Conservation (phyloP, 1,140 invertebrate species). For the Drosophila athabasca region DNA sequence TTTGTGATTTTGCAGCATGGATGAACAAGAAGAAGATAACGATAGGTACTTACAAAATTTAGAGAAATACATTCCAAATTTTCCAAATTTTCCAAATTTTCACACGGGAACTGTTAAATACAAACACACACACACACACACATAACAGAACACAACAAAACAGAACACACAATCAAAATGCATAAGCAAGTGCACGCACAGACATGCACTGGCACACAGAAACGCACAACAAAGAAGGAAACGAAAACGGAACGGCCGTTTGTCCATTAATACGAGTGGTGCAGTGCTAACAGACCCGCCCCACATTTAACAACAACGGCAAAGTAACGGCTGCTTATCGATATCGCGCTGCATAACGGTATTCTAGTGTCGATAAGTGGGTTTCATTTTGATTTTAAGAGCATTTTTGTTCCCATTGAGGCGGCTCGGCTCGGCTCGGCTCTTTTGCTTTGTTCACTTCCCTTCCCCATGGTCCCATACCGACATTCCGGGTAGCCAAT, state of each 20-base stretch:
- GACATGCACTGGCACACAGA: neutral
- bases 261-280: no score
- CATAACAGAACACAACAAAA: slow-evolving; percentile 1
- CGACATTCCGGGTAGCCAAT: slow-evolving; percentile 1
- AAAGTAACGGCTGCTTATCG: no score
- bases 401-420: no score
- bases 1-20: slow-evolving; percentile 77
- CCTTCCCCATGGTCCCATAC: neutral
- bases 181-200: slow-evolving; percentile 6
- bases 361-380: no score
- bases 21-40: slow-evolving; percentile 62
- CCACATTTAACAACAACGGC: no score
- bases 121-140: slow-evolving; percentile 14
- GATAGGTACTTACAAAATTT: slow-evolving; percentile 58
- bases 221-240: neutral
- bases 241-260: no score
- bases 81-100: slow-evolving; percentile 15
- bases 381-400: no score
- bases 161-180: neutral
- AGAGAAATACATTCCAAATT: slow-evolving; percentile 26
- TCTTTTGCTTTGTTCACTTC: neutral
- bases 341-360: no score
- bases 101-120: slow-evolving; percentile 16
- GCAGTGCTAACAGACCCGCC: no score
- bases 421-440: no score